These are phyloP conservation scores for Drosophila lacertosa DNA, from an alignment of 1,140 invertebrate species.

Conservation along the genomic window DNA sequence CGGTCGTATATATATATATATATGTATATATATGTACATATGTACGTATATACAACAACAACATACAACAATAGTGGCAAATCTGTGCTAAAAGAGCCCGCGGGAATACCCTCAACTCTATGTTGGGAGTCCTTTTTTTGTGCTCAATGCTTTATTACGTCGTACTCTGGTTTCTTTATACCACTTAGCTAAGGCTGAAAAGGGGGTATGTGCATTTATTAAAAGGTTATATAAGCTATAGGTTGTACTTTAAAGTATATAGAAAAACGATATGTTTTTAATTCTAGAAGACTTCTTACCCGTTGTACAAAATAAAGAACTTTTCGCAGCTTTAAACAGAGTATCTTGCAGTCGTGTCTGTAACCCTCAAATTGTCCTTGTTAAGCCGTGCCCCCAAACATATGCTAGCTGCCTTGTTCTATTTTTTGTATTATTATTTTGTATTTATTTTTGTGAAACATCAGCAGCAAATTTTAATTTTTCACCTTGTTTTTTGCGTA, in stretches of 20 bases:
- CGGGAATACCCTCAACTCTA: slow-evolving; percentile 24
- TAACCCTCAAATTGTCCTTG: not conserved
- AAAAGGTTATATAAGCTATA: too few relatives aligned
- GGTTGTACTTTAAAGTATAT: too few relatives aligned
- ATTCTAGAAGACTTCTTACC: too few relatives aligned
- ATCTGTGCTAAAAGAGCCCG: slow-evolving; percentile 46
- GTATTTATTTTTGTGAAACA: not conserved
- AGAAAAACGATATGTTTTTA: too few relatives aligned
- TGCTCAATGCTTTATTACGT: slow-evolving; percentile 10
- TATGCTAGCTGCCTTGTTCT: slow-evolving; percentile 2
- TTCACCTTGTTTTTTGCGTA: not conserved
- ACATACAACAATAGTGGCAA: slow-evolving; percentile 39
- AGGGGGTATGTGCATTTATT: not conserved
- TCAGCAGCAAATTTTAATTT: slow-evolving; percentile 29
- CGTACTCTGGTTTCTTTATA: not conserved
- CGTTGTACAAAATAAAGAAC: too few relatives aligned
- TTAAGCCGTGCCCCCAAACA: slow-evolving; percentile 3
- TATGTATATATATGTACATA: too few relatives aligned
- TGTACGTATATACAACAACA: not conserved
- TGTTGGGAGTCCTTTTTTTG: not conserved
- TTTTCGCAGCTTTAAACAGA: not conserved
- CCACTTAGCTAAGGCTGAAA: not conserved
- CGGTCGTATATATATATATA: too few relatives aligned
- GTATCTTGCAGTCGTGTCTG: not conserved
- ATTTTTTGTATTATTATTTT: not conserved